phyloP scores from a whole-genome alignment of 2,797 vertebrate species.

The Hyperoplus immaculatus region DNA sequence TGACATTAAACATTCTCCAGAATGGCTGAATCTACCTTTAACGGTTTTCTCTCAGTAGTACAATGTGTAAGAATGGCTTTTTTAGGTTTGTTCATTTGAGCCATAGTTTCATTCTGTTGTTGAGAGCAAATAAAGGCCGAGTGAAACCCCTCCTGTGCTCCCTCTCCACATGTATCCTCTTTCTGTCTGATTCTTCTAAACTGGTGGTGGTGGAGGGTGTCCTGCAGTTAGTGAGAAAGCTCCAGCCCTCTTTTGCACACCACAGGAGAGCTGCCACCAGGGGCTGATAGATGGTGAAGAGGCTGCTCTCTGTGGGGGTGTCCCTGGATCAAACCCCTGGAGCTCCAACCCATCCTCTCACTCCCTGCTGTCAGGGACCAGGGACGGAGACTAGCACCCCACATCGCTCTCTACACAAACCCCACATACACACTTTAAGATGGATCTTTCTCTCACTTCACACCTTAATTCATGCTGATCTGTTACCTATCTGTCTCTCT shows the following conservation, averaged over 20 bases:
- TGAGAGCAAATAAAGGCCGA: not conserved
- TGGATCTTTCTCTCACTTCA: not conserved
- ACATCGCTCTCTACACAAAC: constrained; percentile 9
- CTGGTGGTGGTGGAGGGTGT: constrained; percentile 11
- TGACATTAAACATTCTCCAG: too few relatives aligned
- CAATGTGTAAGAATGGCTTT: constrained; percentile 7
- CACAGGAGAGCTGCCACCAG: constrained; percentile 25
- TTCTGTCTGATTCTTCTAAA: not conserved
- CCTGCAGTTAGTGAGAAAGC: constrained; percentile 11
- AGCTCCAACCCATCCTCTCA: not conserved
- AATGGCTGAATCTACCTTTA: too few relatives aligned
- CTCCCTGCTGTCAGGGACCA: constrained; percentile 27
- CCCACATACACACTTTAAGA: not conserved
- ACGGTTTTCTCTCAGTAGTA: not conserved
- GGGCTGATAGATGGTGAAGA: constrained; percentile 34
- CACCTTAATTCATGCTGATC: constrained; percentile 1
- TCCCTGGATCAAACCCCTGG: constrained; percentile 12
- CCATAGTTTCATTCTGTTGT: constrained; percentile 11
- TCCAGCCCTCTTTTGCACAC: constrained; percentile 15
- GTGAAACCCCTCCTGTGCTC: not conserved
- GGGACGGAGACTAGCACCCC: constrained; percentile 34
- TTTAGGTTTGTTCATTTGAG: constrained; percentile 13
- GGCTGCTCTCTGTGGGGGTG: constrained; percentile 25
- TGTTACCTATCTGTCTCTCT: not conserved
- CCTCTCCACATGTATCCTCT: not conserved